Evolutionary conservation across 2,797 vertebrate species (phyloP).

Genomic region (Neopelma chrysocephalum): DNA sequence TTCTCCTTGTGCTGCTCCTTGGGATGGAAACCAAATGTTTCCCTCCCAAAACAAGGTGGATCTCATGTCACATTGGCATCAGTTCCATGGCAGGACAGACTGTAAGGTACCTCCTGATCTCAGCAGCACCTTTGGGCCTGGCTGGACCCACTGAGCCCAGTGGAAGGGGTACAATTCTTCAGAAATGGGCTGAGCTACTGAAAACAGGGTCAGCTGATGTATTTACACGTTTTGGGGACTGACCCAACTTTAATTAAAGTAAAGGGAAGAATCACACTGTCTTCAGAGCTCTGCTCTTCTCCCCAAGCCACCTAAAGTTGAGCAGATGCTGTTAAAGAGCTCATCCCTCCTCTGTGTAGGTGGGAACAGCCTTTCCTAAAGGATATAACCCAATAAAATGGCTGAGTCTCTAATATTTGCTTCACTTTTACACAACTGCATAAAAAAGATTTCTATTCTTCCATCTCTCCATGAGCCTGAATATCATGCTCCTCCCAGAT

Average conservation of each 20-base stretch:
- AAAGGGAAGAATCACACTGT: neutral
- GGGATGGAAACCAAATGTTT: neutral
- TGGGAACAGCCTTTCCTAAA: neutral
- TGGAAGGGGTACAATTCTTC: neutral
- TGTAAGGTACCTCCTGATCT: neutral
- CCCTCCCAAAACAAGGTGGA: neutral
- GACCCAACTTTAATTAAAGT: neutral
- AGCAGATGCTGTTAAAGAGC: neutral
- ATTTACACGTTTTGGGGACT: neutral
- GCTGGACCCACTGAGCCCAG: neutral
- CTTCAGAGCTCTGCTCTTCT: neutral
- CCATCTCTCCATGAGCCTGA: neutral
- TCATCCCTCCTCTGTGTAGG: neutral
- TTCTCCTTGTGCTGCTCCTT: neutral
- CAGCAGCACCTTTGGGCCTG: neutral
- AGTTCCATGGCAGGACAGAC: neutral
- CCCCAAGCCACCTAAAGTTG: neutral
- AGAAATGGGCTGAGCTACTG: neutral
- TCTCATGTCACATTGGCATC: neutral
- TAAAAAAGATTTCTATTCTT: neutral
- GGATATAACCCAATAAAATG: neutral
- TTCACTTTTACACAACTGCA: neutral
- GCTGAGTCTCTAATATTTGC: neutral
- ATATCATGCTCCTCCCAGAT: rapidly evolving
- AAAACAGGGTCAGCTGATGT: neutral